Percentiles rank a stretch among this genome's conserved stretches.
phyloP scores from a whole-genome alignment of 2,113 vertebrate genomes.

The Hypomesus transpacificus region DNA sequence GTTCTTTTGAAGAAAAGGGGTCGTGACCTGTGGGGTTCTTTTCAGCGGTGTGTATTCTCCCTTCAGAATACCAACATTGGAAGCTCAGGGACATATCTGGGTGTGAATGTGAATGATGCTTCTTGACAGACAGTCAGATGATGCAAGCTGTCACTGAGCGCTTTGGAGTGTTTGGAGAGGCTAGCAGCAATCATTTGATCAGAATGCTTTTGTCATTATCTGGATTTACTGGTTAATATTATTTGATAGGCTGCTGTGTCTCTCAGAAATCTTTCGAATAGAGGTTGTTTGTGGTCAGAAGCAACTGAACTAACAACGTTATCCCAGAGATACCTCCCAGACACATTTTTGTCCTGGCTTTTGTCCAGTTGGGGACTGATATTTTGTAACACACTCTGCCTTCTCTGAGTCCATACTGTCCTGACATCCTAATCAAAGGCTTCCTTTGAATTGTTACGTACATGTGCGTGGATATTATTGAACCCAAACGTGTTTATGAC shows the following conservation, averaged over 20 bases:
- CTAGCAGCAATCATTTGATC: background rate
- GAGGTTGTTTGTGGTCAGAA: background rate
- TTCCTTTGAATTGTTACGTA: too few relatives aligned
- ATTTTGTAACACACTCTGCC: too few relatives aligned
- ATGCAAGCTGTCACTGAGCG: background rate
- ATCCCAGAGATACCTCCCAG: background rate
- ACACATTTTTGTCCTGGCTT: background rate
- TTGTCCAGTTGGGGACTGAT: too few relatives aligned
- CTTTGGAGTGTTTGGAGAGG: constrained; percentile 1
- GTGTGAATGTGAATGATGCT: constrained; percentile 9
- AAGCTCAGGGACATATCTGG: constrained; percentile 4
- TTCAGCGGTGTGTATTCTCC: background rate
- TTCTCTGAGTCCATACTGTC: too few relatives aligned
- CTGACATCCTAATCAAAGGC: too few relatives aligned
- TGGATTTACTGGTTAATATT: background rate
- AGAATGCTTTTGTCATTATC: constrained; percentile 12
- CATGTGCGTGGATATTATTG: too few relatives aligned
- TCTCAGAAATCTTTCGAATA: background rate
- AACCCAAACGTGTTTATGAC: too few relatives aligned
- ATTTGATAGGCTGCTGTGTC: background rate
- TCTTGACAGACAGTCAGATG: background rate
- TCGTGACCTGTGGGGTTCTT: constrained; percentile 10
- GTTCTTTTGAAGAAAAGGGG: constrained; percentile 20
- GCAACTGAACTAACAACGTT: background rate
- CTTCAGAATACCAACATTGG: constrained; percentile 4